These are phyloP conservation scores for Protonemura montana DNA, from an alignment of 2,888 invertebrate genomes.

Conservation along the genomic window DNA sequence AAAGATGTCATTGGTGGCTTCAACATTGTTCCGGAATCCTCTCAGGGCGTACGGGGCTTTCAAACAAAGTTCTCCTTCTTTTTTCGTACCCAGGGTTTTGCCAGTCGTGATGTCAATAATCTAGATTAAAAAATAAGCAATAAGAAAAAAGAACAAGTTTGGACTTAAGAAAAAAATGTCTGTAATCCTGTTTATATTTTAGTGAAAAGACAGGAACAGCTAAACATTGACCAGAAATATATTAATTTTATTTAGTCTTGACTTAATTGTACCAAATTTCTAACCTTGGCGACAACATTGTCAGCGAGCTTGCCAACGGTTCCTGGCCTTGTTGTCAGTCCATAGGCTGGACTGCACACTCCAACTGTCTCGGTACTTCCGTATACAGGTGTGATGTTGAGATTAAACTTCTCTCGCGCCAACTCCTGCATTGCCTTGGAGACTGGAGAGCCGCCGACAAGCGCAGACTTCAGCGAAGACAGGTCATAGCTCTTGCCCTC, in stretches of 20 bases:
- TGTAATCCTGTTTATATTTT: background rate
- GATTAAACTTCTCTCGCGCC: background rate
- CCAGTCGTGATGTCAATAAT: slow-evolving; percentile 25
- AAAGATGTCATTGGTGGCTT: slow-evolving; percentile 16
- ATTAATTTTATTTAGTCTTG: no score
- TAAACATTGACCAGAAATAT: no score
- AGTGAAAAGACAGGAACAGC: background rate
- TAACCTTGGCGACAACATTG: slow-evolving; percentile 21
- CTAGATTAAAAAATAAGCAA: background rate
- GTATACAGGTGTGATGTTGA: slow-evolving; percentile 15
- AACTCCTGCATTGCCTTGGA: slow-evolving; percentile 7
- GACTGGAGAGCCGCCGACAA: slow-evolving; percentile 24
- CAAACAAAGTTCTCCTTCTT: slow-evolving; percentile 35
- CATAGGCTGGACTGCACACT: slow-evolving; percentile 40
- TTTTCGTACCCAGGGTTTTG: background rate
- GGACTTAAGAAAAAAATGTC: no score
- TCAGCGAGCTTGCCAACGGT: slow-evolving; percentile 71
- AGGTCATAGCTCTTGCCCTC: slow-evolving; percentile 1
- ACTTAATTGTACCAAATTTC: no score
- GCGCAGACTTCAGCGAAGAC: background rate
- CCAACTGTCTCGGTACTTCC: slow-evolving; percentile 7
- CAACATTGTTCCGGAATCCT: slow-evolving; percentile 34
- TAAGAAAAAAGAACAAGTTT: background rate
- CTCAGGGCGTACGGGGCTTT: slow-evolving; percentile 21
- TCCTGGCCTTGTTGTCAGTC: slow-evolving; percentile 62